Base-by-base conservation (phyloP, 2,797 vertebrate species). In the Poeciliopsis paucimaculata region DNA sequence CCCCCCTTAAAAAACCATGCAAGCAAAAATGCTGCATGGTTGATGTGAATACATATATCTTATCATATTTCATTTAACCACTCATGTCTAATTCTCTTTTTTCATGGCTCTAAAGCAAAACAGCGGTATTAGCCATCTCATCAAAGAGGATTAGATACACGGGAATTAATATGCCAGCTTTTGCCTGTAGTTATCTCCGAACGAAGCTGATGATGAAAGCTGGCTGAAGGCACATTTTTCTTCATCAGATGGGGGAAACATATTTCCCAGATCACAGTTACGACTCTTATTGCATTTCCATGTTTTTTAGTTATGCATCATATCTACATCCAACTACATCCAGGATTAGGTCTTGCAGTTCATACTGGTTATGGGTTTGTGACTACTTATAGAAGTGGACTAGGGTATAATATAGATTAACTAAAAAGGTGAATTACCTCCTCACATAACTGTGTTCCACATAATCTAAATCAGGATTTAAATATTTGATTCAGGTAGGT, bases 181-280 rank as follows among this genome's bases (percentile, higher is more conserved):
- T 77, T 74, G 13, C 43, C 45, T 51, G 51, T 43, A 20, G 34
- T 64, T 43, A n/a, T 49, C 34, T 51, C 70, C 20, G 8, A 79
- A 71, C 57, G 39, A 53, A 47, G 60, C 31, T 36, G 34, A 39
- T 66, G 62, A 23, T 39, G 34, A 66, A 66, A 62, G 3, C 51
- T 75, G 68, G 73, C 49, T 74, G 72, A 26, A 53, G 70, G 76
- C 34, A 81, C 53, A 62, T 60, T 72, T 83, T 73, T 64, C 73
- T 74, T 77, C 64, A 70, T 62, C 46, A 82, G 57, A 53, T 53
- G 51, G 23, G 23, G 23, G 51, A 26, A 53, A 26, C 23, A 53
- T 51, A 51, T 53, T 31, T 66, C 62, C 6, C 62, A 8, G 6
- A 18, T 20, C 62, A 39, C 9, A 62, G 5, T 66, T 10, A 39